Evolutionary conservation across 2,888 invertebrate species (phyloP).

Genomic region (Nephrotoma appendiculata): DNA sequence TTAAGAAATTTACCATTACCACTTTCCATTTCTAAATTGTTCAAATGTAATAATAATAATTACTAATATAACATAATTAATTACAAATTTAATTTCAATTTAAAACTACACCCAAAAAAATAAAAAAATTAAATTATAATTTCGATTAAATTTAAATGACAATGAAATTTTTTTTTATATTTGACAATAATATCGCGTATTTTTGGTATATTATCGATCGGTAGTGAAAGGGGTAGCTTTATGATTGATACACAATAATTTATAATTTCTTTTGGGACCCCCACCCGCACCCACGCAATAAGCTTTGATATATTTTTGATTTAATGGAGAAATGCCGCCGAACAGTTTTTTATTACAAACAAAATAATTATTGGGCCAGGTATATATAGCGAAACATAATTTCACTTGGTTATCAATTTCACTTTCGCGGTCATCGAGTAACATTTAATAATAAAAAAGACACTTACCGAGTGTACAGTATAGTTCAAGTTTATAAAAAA

Average conservation of each 20-base stretch:
- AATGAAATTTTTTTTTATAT: neutral
- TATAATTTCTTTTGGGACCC: neutral
- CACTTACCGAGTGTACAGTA: neutral
- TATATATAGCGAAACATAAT: neutral
- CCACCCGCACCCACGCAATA: neutral
- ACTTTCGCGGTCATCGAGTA: neutral
- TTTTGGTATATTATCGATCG: neutral
- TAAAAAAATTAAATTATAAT: neutral
- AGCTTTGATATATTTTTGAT: neutral
- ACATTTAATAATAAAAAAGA: neutral
- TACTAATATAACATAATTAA: neutral
- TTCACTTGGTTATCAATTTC: neutral
- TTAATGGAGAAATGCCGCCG: neutral
- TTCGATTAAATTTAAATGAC: neutral
- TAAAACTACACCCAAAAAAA: neutral
- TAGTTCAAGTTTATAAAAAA: neutral
- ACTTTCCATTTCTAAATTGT: neutral
- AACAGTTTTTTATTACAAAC: neutral
- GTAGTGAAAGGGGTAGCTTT: neutral
- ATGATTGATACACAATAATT: neutral
- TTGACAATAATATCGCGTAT: neutral
- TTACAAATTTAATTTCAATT: neutral
- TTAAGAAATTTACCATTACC: neutral
- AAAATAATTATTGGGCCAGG: neutral
- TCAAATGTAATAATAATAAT: neutral